These are phyloP conservation scores for Cottus gobio DNA, from an alignment of 2,113 vertebrate genomes.

Conservation along the genomic window DNA sequence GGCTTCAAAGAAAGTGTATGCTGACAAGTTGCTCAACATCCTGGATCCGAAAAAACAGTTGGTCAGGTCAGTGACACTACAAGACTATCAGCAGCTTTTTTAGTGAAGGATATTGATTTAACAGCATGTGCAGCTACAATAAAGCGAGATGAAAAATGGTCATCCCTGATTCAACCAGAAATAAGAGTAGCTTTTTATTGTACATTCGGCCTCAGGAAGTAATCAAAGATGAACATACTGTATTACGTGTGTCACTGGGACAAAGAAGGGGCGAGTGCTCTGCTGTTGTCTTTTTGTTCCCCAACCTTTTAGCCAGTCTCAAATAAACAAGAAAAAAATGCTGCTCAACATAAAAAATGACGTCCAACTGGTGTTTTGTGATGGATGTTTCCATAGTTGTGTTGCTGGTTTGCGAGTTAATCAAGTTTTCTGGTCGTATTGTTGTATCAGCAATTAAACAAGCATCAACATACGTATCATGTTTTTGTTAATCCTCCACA, in stretches of 20 bases:
- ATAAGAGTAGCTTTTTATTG: not conserved
- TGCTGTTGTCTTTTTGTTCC: not conserved
- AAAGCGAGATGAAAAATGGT: not conserved
- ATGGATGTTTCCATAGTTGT: not conserved
- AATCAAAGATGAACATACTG: not conserved
- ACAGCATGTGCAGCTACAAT: not conserved
- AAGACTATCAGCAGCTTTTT: not conserved
- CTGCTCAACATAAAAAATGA: not conserved
- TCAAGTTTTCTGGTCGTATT: not conserved
- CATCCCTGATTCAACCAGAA: not conserved
- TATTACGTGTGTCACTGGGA: not conserved
- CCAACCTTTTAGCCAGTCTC: not conserved
- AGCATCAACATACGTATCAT: not conserved
- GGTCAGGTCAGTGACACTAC: conserved; percentile 89
- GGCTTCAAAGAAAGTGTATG: conserved; percentile 99
- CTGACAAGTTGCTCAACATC: conserved; percentile 99
- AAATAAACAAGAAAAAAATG: not conserved
- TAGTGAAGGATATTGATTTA: not conserved
- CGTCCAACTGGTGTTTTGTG: not conserved
- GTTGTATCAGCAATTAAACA: not conserved
- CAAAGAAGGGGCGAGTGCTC: not conserved
- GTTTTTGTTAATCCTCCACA: not conserved
- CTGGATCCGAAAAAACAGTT: conserved; percentile 98
- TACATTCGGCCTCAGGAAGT: not conserved
- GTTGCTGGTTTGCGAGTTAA: conserved; percentile 2